Conservation (phyloP, 2,113 vertebrate species). For the Ciconia stormi region DNA sequence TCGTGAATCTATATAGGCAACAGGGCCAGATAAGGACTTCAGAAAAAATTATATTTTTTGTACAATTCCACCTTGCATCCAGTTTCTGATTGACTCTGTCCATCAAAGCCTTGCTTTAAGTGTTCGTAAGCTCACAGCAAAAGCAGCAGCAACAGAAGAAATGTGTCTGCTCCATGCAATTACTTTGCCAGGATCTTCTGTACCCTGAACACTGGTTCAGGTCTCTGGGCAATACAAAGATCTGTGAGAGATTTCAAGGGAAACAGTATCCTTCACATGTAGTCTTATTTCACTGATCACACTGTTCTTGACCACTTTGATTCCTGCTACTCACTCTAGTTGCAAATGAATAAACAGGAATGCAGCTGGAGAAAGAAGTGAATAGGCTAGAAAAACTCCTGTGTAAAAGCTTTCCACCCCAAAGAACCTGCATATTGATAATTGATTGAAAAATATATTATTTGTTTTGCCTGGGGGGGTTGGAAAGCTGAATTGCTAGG, state of each 20-base stretch:
- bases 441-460: not conserved
- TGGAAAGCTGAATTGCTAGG: not conserved
- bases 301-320: not conserved
- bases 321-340: not conserved
- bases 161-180: not conserved
- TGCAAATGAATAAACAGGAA: not conserved
- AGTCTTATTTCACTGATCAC: not conserved
- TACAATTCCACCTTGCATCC: not conserved
- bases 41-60: not conserved
- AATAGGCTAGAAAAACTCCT: not conserved
- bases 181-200: not conserved
- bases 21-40: not conserved
- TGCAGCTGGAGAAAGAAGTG: not conserved
- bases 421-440: not conserved
- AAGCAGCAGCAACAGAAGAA: not conserved
- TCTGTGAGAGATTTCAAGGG: not conserved
- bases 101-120: not conserved
- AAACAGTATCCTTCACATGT: not conserved
- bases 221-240: not conserved
- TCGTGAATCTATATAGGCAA: not conserved
- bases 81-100: not conserved
- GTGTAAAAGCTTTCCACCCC: not conserved
- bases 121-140: not conserved
- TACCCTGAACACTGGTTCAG: not conserved
- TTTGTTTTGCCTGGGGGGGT: not conserved